Base-by-base conservation (phyloP, 2,888 invertebrate genomes). In the Chymomyza amoena region DNA sequence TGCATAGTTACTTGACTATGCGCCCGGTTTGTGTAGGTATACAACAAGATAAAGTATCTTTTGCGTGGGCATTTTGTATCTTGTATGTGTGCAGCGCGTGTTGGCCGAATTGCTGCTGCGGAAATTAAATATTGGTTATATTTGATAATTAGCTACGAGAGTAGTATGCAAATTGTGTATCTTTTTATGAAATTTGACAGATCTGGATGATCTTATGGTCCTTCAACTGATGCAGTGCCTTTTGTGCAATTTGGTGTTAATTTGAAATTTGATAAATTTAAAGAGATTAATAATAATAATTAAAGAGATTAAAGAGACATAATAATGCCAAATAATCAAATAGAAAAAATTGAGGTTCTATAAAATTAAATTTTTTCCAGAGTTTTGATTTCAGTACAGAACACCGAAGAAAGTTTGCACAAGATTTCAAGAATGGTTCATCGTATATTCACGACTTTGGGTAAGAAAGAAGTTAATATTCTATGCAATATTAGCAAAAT, bases 101-200 rank as follows among this genome's bases (percentile, higher is more conserved):
- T 67, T 62, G 52, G 61, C 65, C 71, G 69, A 51, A 66, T 63
- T 76, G 28, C 45, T 39, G 63, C 16, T 25, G 39, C 32, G n/a
- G 20, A 62, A 61, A 59, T 45, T 39, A 25, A 56, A 32, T 32
- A n/a, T 59, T 45, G 1, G 32, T 62, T 62, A 54, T 18, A 45
- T 13, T 13, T 45, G 39, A 45, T 45, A 45, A 45, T 45, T 45
- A 45, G 39, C 39, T 2, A 45, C 13, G 13, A 45, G 13, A 45
- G 39, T 13, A 45, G 39, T 13, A 45, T 45, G 39, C 39, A 45
- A 45, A 45, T 45, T 45, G 39, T 13, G 10, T 45, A 45, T 45
- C 39, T 45, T 10, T 13, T 45, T 45, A 45, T 45, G 10, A 45
- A 45, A 10, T 0, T 13, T 45, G 39, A 45, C 39, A 45, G 39